Percentiles rank a stretch among this genome's conserved stretches.
phyloP scores from a whole-genome alignment of 2,113 vertebrate genomes.

The Pachyramphus minor region DNA sequence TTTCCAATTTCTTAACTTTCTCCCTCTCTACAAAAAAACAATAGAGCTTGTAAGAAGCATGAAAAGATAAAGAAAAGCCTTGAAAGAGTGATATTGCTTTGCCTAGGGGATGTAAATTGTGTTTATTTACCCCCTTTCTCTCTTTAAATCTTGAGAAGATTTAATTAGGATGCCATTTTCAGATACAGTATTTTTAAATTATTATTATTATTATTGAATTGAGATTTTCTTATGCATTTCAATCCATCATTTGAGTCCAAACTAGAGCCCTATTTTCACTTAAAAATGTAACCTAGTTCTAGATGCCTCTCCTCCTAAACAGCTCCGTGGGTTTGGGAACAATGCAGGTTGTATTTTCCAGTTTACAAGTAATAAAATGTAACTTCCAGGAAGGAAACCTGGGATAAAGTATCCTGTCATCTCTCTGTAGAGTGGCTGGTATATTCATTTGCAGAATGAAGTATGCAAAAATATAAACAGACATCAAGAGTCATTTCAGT shows the following conservation, averaged over 20 bases:
- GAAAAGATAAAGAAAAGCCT: not conserved
- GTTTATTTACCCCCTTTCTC: not conserved
- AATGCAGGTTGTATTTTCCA: not conserved
- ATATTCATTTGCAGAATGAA: not conserved
- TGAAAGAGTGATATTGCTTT: not conserved
- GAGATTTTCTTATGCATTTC: not conserved
- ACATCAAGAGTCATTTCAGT: not conserved
- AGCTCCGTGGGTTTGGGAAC: not conserved
- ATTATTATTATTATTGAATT: not conserved
- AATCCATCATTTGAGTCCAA: not conserved
- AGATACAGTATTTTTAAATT: rapidly evolving
- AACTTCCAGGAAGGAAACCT: not conserved
- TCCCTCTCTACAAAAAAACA: not conserved
- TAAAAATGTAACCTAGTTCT: not conserved
- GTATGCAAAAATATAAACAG: not conserved
- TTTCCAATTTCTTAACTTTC: not conserved
- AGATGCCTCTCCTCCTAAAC: not conserved
- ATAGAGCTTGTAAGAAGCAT: not conserved
- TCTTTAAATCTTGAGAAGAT: not conserved
- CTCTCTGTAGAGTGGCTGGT: not conserved
- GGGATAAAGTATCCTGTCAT: not conserved
- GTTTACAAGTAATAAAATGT: not conserved
- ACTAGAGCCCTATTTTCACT: not conserved
- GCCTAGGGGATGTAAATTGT: not conserved
- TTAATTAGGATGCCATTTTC: not conserved